These are phyloP conservation scores for Chelonia mydas DNA, from an alignment of 2,797 vertebrate species.

Conservation along the genomic window DNA sequence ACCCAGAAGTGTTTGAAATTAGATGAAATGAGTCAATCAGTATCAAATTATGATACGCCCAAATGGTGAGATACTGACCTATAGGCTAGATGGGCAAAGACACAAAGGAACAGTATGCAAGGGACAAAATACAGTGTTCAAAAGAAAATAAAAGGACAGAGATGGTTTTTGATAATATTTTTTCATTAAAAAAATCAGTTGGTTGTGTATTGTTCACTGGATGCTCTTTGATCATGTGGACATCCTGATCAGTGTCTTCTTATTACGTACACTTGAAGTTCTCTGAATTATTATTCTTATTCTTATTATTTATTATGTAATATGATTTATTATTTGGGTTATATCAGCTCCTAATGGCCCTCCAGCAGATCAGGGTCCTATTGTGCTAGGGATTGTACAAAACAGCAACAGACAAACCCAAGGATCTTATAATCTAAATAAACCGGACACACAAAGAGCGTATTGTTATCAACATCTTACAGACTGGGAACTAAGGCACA, in stretches of 20 bases:
- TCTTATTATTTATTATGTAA: neutral
- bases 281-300: neutral
- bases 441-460: neutral
- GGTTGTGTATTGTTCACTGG: neutral
- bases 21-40: neutral
- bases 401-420: neutral
- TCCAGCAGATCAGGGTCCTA: neutral
- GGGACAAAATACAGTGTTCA: neutral
- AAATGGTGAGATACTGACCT: conserved; percentile 32
- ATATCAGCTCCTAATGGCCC: neutral
- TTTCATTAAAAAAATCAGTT: neutral
- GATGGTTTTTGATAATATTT: neutral
- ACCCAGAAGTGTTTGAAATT: conserved; percentile 16
- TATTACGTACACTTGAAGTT: neutral
- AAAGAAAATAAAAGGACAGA: neutral
- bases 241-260: accelerated
- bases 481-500: neutral
- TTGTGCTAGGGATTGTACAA: neutral
- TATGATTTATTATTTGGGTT: neutral
- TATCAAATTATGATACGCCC: conserved; percentile 27
- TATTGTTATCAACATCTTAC: neutral
- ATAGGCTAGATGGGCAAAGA: neutral
- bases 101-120: neutral
- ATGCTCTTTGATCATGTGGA: neutral
- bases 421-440: neutral